phyloP scores from a whole-genome alignment of 2,888 invertebrate genomes.

The Noctua pronuba region DNA sequence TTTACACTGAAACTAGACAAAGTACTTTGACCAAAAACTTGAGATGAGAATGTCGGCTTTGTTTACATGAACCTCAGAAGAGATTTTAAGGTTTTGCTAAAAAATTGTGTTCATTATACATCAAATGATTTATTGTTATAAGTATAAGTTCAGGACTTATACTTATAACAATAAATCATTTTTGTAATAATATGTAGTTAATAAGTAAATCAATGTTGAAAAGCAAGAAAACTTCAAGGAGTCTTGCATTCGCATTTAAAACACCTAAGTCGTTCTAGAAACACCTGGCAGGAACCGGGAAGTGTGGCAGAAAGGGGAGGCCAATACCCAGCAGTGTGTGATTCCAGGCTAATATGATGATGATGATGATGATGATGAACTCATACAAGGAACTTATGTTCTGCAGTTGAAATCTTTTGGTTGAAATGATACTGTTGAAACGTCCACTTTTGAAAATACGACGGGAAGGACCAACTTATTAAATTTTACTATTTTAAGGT shows the following conservation, averaged over 20 bases:
- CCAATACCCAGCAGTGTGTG: too few relatives aligned
- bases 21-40: slow-evolving; percentile 15
- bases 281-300: too few relatives aligned
- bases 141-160: too few relatives aligned
- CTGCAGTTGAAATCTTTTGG: background rate
- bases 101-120: background rate
- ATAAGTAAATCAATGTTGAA: background rate
- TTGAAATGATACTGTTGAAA: background rate
- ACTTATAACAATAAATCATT: background rate
- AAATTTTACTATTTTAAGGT: background rate
- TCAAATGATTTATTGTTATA: too few relatives aligned
- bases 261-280: background rate
- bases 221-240: background rate
- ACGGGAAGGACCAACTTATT: background rate
- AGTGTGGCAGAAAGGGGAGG: too few relatives aligned
- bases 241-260: background rate
- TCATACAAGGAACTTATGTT: background rate
- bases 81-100: background rate
- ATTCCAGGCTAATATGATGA: too few relatives aligned
- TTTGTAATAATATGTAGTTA: background rate
- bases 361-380: too few relatives aligned
- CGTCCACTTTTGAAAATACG: background rate
- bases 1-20: slow-evolving; percentile 7
- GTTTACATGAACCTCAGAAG: background rate
- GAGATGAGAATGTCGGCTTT: background rate